Base-by-base conservation (phyloP, 2,113 vertebrate species). In the Egretta garzetta region DNA sequence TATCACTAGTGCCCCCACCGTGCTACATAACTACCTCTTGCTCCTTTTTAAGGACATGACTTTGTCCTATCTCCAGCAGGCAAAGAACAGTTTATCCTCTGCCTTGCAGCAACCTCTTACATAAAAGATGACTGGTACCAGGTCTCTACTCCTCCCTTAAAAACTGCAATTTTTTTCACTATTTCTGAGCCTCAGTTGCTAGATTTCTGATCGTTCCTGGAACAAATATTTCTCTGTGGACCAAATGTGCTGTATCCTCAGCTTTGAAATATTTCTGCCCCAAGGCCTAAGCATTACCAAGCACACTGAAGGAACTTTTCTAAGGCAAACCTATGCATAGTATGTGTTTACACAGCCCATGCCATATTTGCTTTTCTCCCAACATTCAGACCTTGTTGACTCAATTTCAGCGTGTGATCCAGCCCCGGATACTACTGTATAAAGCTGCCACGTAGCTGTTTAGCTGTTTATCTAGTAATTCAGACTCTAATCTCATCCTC, bases 401-500 rank as follows among this genome's bases (percentile, higher is more conserved):
- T 94, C 81, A 86, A 67, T 93, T 86, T 77, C 64, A 50, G 20
- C 15, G 4, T 74, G 59, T 71, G 76, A 94, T 93, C 75, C 67
- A 92, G 83, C 45, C 37, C 66, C 3, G 2, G 88, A 94, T 74
- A 62, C 62, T 87, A 70, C 59, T 63, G 88, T 45, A 94, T 85
- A 89, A 92, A 92, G 67, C 72, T 88, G 93, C 86, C 86, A 96
- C 22, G 13, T 80, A 86, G 67, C 55, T 96, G 83, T 95, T 96
- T 96, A 70, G 67, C 55, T 96, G 83, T 95, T 96, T 96, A 70
- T 86, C 72, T 50, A 92, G 41, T 74, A 71, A 86, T 96, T 96
- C 83, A 96, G 72, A 71, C 67, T 94, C n/a, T 83, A 91, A 84
- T 80, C 67, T 76, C 68, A 92, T 86, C 66, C 66, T 74, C 86